Base-by-base conservation (phyloP, 1,140 invertebrate species). In the Acyrthosiphon pisum region DNA sequence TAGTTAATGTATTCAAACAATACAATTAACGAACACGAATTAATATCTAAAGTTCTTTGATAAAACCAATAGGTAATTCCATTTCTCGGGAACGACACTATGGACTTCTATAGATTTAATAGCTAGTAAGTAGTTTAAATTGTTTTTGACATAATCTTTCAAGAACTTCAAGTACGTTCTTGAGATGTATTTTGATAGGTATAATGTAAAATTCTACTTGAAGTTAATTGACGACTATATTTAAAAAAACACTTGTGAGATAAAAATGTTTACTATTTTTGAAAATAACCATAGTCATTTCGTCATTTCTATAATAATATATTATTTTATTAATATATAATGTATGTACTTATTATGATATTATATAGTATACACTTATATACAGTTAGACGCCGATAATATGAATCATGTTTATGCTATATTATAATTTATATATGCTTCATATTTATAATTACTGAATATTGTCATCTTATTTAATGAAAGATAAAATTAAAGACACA, bases 181-280 rank as follows among this genome's bases (percentile, higher is more conserved):
- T 50, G 48, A 89, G 48, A 35, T 46, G 35, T 37, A n/a, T 37
- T 37, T 50, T 1, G 48, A 87, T 89, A 88, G 30, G 30, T 48
- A 88, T 50, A 50, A 88, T 50, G 50, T 50, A 35, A 46, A 86
- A 26, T 53, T 53, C 46, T 35, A 53, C 14, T 53, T 37, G 20
- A n/a, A 53, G n/a, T 53, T 89, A 89, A 88, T 50, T 50, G 48
- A 89, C 9, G 14, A 37, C 46, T 35, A 53, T 89, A 89, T 89
- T 89, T 89, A 53, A 88, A 53, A 88, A 88, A 89, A 50, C 87
- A 89, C 87, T 89, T 35, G n/a, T 89, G 48, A 50, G 87, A 89
- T 53, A 89, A 89, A 50, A 89, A 53, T 89, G 87, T 89, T 89
- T 89, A 35, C 35, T 53, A 53, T 89, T 89, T 89, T 53, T 7